Evolutionary conservation across 1,140 invertebrate genomes (phyloP).

Genomic region (Orius insidiosus): DNA sequence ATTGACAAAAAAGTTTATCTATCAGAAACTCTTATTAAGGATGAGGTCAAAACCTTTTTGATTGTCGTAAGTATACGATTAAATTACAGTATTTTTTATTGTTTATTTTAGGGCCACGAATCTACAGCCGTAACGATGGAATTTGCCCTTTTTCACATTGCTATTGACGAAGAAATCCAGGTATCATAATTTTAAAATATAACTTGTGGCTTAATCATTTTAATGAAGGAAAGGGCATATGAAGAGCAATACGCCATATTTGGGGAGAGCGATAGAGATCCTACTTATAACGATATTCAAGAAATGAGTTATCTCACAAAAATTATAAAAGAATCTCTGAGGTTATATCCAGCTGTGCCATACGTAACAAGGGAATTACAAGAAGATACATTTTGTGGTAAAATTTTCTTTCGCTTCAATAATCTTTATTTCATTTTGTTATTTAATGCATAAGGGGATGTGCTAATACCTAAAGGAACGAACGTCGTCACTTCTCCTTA

Average conservation of each 20-base stretch:
- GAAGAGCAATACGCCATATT: conserved; percentile 35
- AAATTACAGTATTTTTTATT: too few species aligned
- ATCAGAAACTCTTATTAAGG: too few species aligned
- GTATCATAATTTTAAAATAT: conserved; percentile 6
- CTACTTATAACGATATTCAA: too few species aligned
- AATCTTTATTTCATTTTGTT: conserved; percentile 31
- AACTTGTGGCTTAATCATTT: conserved; percentile 8
- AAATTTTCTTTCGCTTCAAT: conserved; percentile 25
- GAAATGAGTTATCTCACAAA: too few species aligned
- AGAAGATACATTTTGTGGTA: too few species aligned
- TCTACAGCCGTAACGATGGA: conserved; percentile 35
- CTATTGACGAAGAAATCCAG: conserved; percentile 25
- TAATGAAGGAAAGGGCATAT: conserved; percentile 30
- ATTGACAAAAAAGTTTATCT: too few species aligned
- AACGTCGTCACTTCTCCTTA: conserved; percentile 16
- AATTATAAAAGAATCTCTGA: too few species aligned
- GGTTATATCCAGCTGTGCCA: too few species aligned
- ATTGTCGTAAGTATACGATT: too few species aligned
- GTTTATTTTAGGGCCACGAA: conserved; percentile 41
- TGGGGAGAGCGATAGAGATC: too few species aligned
- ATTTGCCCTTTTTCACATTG: conserved; percentile 33
- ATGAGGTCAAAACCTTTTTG: too few species aligned
- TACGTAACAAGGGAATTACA: too few species aligned
- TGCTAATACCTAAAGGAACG: neutral
- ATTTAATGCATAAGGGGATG: conserved; percentile 1